Conservation (phyloP, 2,113 vertebrate species). For the Dicentrarchus labrax region DNA sequence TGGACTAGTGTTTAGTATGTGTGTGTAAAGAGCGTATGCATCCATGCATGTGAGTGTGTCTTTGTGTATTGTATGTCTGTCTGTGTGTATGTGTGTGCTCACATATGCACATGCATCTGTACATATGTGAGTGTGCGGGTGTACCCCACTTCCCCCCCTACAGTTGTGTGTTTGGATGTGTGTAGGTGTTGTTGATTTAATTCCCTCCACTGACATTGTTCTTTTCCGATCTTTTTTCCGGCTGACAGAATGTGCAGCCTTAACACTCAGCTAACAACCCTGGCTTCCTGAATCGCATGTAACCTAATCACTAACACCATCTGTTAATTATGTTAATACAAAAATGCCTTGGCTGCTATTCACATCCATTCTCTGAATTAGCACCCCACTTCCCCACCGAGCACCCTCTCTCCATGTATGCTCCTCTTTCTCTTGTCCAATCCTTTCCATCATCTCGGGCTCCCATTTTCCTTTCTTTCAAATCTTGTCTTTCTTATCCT, state of each 20-base stretch:
- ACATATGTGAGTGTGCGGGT: slow-evolving; percentile 28
- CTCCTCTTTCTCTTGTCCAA: slow-evolving; percentile 68
- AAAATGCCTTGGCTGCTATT: slow-evolving; percentile 81
- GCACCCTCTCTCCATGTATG: slow-evolving; percentile 54
- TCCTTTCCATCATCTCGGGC: slow-evolving; percentile 58
- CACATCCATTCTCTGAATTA: slow-evolving; percentile 78
- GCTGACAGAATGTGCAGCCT: slow-evolving; percentile 76
- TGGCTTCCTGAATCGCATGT: slow-evolving; percentile 81
- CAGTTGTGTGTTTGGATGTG: slow-evolving; percentile 66
- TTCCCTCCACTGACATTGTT: slow-evolving; percentile 76
- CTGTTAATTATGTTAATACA: slow-evolving; percentile 87
- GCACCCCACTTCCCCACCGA: slow-evolving; percentile 56
- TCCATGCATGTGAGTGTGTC: neutral
- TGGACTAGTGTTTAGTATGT: slow-evolving; percentile 67
- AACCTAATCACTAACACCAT: slow-evolving; percentile 85
- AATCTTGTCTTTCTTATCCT: slow-evolving; percentile 70
- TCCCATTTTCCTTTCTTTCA: slow-evolving; percentile 62
- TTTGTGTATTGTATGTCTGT: slow-evolving; percentile 19
- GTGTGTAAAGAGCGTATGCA: slow-evolving; percentile 41
- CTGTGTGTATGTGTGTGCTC: slow-evolving; percentile 25
- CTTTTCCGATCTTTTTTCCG: slow-evolving; percentile 69
- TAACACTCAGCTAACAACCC: slow-evolving; percentile 80
- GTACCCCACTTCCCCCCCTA: slow-evolving; percentile 36
- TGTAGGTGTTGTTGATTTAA: slow-evolving; percentile 79
- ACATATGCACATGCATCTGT: slow-evolving; percentile 41